A percentile compares a stretch with the other conserved stretches of the same genome.
These are phyloP conservation scores for Penaeus vannamei DNA, from an alignment of 1,140 invertebrate species.

Conservation along the genomic window DNA sequence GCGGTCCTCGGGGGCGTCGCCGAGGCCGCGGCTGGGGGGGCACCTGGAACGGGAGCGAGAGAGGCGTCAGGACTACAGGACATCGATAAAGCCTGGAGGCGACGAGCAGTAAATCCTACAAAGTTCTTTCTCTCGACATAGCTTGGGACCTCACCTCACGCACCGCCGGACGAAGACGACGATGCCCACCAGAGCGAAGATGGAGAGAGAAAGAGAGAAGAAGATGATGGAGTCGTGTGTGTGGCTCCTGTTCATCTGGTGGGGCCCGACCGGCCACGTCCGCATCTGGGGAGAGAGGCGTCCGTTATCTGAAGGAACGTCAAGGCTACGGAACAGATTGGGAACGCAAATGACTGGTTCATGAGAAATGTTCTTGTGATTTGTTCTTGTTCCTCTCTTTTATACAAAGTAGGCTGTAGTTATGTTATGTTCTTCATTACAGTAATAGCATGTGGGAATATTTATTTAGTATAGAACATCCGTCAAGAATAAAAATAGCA, in stretches of 20 bases:
- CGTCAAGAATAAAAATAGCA: too few species aligned
- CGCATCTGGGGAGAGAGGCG: background rate
- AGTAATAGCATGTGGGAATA: too few species aligned
- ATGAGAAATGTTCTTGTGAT: too few species aligned
- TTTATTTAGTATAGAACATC: too few species aligned
- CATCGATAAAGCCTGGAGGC: too few species aligned
- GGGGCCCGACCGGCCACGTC: background rate
- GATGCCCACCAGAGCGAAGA: conserved; percentile 52
- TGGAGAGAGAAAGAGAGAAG: conserved; percentile 53
- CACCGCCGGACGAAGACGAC: conserved; percentile 47
- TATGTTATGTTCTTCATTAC: too few species aligned
- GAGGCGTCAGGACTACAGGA: too few species aligned
- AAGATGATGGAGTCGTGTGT: conserved; percentile 49
- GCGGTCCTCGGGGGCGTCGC: background rate
- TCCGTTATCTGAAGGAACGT: background rate
- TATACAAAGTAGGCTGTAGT: too few species aligned
- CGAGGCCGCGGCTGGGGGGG: conserved; percentile 2
- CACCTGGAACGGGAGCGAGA: background rate
- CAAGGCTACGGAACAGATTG: background rate
- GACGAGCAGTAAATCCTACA: too few species aligned
- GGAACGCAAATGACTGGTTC: too few species aligned
- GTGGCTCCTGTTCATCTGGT: conserved; percentile 31
- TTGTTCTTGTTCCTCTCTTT: too few species aligned
- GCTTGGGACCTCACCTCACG: conserved; percentile 6
- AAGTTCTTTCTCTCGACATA: too few species aligned